Evolutionary conservation across 2,888 invertebrate species (phyloP), one percentile per base, ranked within the genome.

Genomic region (Eumacrocentrus americanus): DNA sequence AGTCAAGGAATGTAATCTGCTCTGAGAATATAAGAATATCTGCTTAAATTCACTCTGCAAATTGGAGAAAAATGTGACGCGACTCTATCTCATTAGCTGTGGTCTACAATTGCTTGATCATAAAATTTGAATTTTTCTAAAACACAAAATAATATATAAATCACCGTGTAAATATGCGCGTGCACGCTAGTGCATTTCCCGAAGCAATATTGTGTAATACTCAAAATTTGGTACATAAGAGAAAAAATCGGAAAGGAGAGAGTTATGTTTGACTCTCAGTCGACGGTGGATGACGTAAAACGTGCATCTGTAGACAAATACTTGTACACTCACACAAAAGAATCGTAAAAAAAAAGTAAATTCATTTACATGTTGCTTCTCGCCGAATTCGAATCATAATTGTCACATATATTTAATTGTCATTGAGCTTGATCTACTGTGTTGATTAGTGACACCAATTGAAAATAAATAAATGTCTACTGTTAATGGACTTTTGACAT

Each of bases 181-280:
- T 44, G 29, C 18, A 20, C 35, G 20, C 54, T 40, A 35, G 38
- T 14, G 22, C 44, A 44, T 42, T 54, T 44, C 44, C 44, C 44
- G 54, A 54, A 54, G 54, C 54, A 54, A 54, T 54, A 54, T 54
- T 23, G 23, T 20, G 25, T 51, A 22, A 47, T 18, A 50, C 35
- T 18, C n/a, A 40, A 40, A 11, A 20, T 9, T 44, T 6, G 11
- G 11, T 11, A 44, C 22, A 14, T 40, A 3, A 3, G 6, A 35
- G 14, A 14, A 25, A 12, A 16, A 50, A 50, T 46, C 14, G 25
- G 25, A 23, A 46, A 25, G 22, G 25, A 46, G 25, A 46, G 22
- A 37, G 12, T 18, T 34, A 20, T 35, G 4, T 42, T 42, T 14
- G 3, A 9, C 42, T 12, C 42, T 42, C 16, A 42, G 16, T 42